Evolutionary conservation across 2,888 invertebrate species (phyloP).

Genomic region (Volucella inanis): DNA sequence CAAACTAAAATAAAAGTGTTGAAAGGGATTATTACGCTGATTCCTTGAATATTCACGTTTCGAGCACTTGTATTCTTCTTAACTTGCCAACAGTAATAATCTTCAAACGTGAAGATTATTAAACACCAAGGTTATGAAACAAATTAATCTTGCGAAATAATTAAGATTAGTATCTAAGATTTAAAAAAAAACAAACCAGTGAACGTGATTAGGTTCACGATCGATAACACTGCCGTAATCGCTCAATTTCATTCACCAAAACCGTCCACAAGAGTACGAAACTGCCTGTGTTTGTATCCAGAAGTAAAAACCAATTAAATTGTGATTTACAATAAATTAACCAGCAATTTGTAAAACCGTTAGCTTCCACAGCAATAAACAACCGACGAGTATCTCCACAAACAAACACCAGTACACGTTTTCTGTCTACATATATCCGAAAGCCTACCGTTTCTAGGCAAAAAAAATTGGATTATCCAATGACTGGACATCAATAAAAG

Average conservation of each 20-base stretch:
- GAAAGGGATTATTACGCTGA: no score
- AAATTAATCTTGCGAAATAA: neutral
- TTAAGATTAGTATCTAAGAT: conserved; percentile 3
- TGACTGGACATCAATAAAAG: conserved; percentile 11
- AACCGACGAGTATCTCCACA: neutral
- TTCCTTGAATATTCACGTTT: no score
- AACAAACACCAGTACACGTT: neutral
- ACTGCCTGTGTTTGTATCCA: no score
- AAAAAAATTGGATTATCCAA: conserved; percentile 2
- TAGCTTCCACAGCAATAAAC: conserved; percentile 13
- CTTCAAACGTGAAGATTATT: conserved; percentile 18
- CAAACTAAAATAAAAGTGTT: no score
- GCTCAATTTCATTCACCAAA: no score
- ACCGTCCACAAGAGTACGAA: no score
- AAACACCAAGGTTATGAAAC: conserved; percentile 4
- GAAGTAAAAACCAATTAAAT: no score
- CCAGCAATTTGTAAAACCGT: no score
- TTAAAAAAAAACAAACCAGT: neutral
- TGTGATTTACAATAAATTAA: no score
- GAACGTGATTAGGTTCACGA: neutral
- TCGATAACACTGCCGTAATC: neutral
- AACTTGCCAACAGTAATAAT: neutral
- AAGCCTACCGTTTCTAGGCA: neutral
- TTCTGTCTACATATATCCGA: neutral
- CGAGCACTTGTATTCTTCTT: no score